Evolutionary conservation across 2,797 vertebrate genomes (phyloP).

Genomic region (Rhinoraja longicauda): DNA sequence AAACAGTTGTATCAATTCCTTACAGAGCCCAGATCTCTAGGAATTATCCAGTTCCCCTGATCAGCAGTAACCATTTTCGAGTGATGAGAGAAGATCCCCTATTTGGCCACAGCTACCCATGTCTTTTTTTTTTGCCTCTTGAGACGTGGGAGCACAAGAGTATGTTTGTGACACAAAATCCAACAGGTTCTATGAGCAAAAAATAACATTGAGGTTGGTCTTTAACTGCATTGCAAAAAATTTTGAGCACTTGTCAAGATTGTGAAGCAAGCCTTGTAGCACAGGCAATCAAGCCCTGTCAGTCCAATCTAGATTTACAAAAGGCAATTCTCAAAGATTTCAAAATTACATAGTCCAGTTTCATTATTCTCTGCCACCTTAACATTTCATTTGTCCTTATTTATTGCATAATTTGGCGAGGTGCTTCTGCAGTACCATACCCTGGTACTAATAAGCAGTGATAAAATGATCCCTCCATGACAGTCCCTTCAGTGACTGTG

Average conservation of each 20-base stretch:
- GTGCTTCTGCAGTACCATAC: not conserved
- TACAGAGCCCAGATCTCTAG: not conserved
- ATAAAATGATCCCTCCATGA: not conserved
- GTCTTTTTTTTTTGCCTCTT: not conserved
- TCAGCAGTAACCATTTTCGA: not conserved
- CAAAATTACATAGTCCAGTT: not conserved
- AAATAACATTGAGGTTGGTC: not conserved
- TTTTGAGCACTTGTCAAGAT: not conserved
- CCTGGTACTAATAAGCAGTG: not conserved
- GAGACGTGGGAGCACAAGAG: too few species aligned
- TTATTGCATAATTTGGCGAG: not conserved
- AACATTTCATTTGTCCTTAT: not conserved
- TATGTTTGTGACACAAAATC: not conserved
- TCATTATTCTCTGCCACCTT: not conserved
- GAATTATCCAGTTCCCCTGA: not conserved
- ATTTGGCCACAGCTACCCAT: not conserved
- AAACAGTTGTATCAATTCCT: not conserved
- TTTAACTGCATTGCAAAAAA: not conserved
- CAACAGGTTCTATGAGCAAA: not conserved
- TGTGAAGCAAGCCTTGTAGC: not conserved
- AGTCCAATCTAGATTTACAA: not conserved
- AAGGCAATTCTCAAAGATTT: not conserved
- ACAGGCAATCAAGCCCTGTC: not conserved
- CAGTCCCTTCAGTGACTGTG: not conserved
- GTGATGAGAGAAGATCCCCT: not conserved